Base-by-base conservation (phyloP, 1,140 invertebrate genomes). In the Saccostrea glomerata region DNA sequence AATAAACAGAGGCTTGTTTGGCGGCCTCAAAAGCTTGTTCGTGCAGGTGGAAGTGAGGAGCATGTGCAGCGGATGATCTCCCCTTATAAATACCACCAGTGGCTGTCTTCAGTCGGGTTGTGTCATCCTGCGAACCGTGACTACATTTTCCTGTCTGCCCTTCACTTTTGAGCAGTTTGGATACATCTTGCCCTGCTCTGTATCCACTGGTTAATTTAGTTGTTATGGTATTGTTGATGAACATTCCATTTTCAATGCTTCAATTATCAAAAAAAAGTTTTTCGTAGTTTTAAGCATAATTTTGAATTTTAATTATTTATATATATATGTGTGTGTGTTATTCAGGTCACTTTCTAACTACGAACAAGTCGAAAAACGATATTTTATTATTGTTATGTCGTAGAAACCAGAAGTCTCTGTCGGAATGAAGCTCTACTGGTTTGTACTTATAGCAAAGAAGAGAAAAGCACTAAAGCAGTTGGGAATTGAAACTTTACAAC, bases 1-100 rank as follows among this genome's bases (percentile, higher is more conserved):
- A 84, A 23, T 84, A 54, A 23, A 55, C 20, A 5, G 55, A 23
- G 13, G 82, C 82, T 23, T 23, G 23, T 84, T 55, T 56, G 9
- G 82, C 82, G n/a, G 82, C 82, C 25, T 55, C 40, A 54, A 56
- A 54, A 23, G 82, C 82, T 54, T 47, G 12, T 3, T 55, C 47
- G 23, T 84, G 82, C 9, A 84, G 23, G 30, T 84, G 40, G n/a
- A 12, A 84, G 47, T 84, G 82, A 23, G 82, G 82, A 55, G 82
- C 82, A 55, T 84, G 17, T 11, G 82, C 40, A 23, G 40, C 36
- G 3, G 40, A 55, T 23, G 82, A 47, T 23, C 82, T 54, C 47
- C 82, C 82, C 54, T 84, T 84, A 25, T 84, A 84, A 23, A 84
- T 84, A 9, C 82, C 82, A 55, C 82, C 82, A 2, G 82, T 84